A percentile compares a stretch with the other conserved stretches of the same genome.
Conservation (phyloP, 2,797 vertebrate genomes). For the Eulemur albifrons region DNA sequence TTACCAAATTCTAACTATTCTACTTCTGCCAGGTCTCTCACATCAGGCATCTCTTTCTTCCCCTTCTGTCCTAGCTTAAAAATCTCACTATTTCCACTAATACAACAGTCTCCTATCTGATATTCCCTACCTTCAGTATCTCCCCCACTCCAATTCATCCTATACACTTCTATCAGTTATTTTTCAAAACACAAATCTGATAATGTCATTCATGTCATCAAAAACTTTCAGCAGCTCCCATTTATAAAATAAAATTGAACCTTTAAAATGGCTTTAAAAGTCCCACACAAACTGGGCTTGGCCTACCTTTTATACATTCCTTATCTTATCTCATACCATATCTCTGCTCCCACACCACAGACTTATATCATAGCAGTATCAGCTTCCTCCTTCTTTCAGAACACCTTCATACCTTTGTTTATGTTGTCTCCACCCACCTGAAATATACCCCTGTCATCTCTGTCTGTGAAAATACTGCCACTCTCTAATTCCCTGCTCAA, state of each 20-base stretch:
- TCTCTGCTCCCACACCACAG: not conserved
- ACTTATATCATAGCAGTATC: not conserved
- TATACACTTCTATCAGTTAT: not conserved
- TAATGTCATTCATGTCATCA: not conserved
- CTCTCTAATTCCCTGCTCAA: not conserved
- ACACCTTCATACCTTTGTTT: not conserved
- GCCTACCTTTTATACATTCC: not conserved
- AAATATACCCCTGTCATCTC: slow-evolving; percentile 29
- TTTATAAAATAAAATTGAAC: slow-evolving; percentile 33
- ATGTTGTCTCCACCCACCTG: not conserved
- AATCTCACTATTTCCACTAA: slow-evolving; percentile 12
- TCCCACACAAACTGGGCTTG: not conserved
- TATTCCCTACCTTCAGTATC: not conserved
- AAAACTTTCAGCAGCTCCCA: not conserved
- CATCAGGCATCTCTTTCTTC: not conserved
- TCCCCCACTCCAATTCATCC: not conserved
- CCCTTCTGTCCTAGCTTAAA: not conserved
- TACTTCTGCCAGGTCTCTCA: not conserved
- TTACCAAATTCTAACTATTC: slow-evolving; percentile 13
- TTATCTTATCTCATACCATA: not conserved
- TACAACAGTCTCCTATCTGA: not conserved
- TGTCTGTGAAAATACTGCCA: slow-evolving; percentile 36
- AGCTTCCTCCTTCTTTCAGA: not conserved
- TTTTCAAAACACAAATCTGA: slow-evolving; percentile 41
- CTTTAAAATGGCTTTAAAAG: slow-evolving; percentile 35